Percentiles rank a stretch among this genome's conserved stretches.
These are phyloP conservation scores for Odontamblyopus lacepedii DNA, from an alignment of 2,797 vertebrate species.

Conservation along the genomic window DNA sequence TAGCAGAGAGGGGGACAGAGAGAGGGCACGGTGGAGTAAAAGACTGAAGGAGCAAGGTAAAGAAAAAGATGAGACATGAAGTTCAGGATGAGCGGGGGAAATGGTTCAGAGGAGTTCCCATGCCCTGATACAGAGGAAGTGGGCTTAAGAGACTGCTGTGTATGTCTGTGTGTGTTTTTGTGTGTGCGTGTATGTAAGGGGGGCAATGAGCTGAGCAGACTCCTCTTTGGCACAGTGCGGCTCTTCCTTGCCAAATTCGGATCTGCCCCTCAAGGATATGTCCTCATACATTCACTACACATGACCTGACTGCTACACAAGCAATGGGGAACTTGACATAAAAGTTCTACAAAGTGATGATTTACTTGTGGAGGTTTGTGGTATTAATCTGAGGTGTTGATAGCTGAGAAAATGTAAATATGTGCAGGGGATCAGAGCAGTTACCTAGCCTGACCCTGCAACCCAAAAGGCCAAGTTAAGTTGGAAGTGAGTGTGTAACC, in stretches of 20 bases:
- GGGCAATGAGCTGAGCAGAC: conserved; percentile 78
- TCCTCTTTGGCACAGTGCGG: conserved; percentile 66
- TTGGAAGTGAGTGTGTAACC: background rate
- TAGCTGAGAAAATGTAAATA: conserved; percentile 3
- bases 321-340: background rate
- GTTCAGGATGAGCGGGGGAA: conserved; percentile 69
- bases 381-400: conserved; percentile 9
- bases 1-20: conserved; percentile 59
- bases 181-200: conserved; percentile 44
- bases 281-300: conserved; percentile 45
- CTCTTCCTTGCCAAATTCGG: conserved; percentile 63
- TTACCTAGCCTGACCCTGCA: background rate
- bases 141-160: conserved; percentile 71
- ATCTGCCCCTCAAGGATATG: conserved; percentile 44
- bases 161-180: conserved; percentile 7
- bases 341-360: background rate
- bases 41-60: conserved; percentile 52
- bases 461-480: background rate
- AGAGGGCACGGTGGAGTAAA: conserved; percentile 50
- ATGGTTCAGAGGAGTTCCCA: conserved; percentile 79
- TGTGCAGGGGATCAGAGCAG: background rate
- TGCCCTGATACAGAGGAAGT: conserved; percentile 82
- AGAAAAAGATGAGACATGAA: conserved; percentile 30
- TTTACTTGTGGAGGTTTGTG: background rate
- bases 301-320: conserved; percentile 10